phyloP scores from a whole-genome alignment of 2,113 vertebrate species.

The Aphelocoma coerulescens region DNA sequence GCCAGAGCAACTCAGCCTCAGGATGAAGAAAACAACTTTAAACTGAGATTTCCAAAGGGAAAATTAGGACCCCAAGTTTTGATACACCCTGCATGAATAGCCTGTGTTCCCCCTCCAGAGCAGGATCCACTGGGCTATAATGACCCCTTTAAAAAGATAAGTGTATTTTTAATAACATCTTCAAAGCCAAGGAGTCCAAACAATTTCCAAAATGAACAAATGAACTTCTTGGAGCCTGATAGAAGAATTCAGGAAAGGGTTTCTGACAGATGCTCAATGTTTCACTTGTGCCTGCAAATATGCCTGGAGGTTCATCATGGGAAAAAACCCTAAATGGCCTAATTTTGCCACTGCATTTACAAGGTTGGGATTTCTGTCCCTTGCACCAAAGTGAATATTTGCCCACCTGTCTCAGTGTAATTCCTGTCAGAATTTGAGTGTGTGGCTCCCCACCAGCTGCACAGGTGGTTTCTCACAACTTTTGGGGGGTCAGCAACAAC shows the following conservation, averaged over 20 bases:
- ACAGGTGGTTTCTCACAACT: background rate
- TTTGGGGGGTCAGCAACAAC: background rate
- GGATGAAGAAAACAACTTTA: background rate
- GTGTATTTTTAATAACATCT: background rate
- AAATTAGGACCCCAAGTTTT: background rate
- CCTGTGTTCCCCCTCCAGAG: background rate
- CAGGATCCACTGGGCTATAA: background rate
- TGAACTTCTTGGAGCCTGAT: background rate
- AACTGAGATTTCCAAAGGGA: background rate
- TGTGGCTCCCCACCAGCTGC: background rate
- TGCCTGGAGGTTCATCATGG: background rate
- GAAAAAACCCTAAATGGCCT: background rate
- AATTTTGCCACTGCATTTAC: background rate
- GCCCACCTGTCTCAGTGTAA: background rate
- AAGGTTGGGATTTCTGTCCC: background rate
- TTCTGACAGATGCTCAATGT: background rate
- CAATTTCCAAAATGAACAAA: background rate
- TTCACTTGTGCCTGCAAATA: background rate
- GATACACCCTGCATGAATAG: accelerated
- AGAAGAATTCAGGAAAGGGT: background rate
- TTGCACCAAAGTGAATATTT: background rate
- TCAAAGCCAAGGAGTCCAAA: background rate
- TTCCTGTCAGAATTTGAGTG: background rate
- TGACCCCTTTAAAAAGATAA: background rate
- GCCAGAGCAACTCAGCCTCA: background rate